phyloP scores from a whole-genome alignment of 2,797 vertebrate genomes.

The Betta splendens region DNA sequence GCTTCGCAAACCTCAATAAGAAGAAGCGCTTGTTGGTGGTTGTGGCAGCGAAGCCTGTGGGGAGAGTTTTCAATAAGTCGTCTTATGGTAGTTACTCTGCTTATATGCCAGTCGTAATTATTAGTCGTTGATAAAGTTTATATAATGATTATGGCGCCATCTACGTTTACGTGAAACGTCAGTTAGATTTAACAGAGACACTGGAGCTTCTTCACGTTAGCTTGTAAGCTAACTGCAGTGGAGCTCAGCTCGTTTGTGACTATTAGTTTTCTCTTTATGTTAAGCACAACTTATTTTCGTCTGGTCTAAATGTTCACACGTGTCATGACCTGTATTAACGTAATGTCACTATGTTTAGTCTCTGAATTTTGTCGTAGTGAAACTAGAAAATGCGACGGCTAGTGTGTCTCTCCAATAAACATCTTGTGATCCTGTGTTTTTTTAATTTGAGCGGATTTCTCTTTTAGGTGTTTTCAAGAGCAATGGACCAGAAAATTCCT shows the following conservation, averaged over 20 bases:
- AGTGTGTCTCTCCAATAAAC: too few species aligned
- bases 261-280: neutral
- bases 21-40: neutral
- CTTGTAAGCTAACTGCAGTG: slow-evolving; percentile 1
- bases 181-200: neutral
- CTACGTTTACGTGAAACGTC: fast-evolving
- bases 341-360: neutral
- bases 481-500: slow-evolving; percentile 88
- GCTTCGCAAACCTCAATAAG: fast-evolving
- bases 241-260: slow-evolving; percentile 9
- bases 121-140: neutral
- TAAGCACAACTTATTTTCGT: neutral
- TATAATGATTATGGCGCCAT: fast-evolving
- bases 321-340: neutral
- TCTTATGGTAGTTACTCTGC: neutral
- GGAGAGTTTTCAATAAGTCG: slow-evolving; percentile 28
- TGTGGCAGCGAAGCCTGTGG: slow-evolving; percentile 5
- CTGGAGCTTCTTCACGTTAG: neutral
- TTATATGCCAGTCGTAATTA: fast-evolving
- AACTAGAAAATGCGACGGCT: neutral
- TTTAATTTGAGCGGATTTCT: neutral
- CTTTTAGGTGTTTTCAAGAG: slow-evolving; percentile 11
- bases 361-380: neutral
- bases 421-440: too few species aligned
- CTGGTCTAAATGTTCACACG: neutral